phyloP scores from a whole-genome alignment of 1,140 invertebrate species.

The Aphidius ervi region DNA sequence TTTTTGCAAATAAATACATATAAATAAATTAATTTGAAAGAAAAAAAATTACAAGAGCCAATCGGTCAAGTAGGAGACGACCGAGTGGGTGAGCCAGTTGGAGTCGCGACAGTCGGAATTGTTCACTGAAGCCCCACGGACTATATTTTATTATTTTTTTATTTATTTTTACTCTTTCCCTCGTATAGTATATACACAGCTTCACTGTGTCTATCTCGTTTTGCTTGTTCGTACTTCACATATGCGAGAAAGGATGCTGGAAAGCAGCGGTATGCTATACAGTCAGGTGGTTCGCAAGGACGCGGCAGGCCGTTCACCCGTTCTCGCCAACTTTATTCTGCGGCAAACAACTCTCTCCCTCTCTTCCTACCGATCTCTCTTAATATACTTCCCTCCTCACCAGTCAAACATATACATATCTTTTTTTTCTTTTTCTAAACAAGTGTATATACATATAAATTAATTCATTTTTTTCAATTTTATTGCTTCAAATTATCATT shows the following conservation, averaged over 20 bases:
- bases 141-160: neutral
- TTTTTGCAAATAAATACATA: neutral
- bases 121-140: neutral
- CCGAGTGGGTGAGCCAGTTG: slow-evolving; percentile 32
- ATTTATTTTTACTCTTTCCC: no score
- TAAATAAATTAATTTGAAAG: neutral
- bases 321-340: slow-evolving; percentile 35
- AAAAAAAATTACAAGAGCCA: slow-evolving; percentile 21
- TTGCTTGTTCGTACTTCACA: neutral
- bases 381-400: no score
- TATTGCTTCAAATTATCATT: no score
- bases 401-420: no score
- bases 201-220: no score
- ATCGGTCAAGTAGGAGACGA: slow-evolving; percentile 36
- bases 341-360: slow-evolving; percentile 14
- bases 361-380: slow-evolving; percentile 7
- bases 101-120: neutral
- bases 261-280: slow-evolving; percentile 49
- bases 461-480: no score
- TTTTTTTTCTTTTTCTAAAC: neutral
- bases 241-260: slow-evolving; percentile 37
- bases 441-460: neutral
- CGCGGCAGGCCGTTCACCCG: slow-evolving; percentile 54
- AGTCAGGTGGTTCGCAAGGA: slow-evolving; percentile 56
- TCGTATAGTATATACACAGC: neutral